phyloP scores from a whole-genome alignment of 1,140 invertebrate genomes.

The Hesperophylax magnus region DNA sequence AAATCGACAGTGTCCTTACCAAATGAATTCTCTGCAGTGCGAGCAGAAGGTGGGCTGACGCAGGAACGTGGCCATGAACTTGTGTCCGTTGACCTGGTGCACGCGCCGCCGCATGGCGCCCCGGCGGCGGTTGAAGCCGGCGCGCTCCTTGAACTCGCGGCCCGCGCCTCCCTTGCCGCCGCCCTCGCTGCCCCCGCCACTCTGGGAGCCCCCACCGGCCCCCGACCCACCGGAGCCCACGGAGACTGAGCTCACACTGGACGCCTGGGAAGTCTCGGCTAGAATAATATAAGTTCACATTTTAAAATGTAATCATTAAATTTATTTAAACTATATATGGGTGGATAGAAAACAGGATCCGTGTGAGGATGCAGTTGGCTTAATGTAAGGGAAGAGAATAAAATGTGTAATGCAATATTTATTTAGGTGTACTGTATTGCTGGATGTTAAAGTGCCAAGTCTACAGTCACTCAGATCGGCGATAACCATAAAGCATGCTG shows the following conservation, averaged over 20 bases:
- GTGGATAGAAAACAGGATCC: too few relatives aligned
- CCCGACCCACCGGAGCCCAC: conserved; percentile 57
- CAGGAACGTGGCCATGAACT: conserved; percentile 99
- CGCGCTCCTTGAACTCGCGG: conserved; percentile 94
- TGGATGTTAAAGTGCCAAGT: too few relatives aligned
- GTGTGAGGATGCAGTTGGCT: too few relatives aligned
- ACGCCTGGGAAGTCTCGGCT: conserved; percentile 52
- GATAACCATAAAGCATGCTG: too few relatives aligned
- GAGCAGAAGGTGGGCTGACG: conserved; percentile 99
- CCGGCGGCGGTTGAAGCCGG: conserved; percentile 91
- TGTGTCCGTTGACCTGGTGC: conserved; percentile 98
- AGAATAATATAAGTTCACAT: conserved; percentile 4
- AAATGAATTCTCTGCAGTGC: conserved; percentile 98
- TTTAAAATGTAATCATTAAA: too few relatives aligned
- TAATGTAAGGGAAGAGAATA: too few relatives aligned
- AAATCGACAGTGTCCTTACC: conserved; percentile 73
- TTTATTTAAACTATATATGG: too few relatives aligned
- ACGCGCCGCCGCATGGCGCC: conserved; percentile 95
- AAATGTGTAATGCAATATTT: too few relatives aligned
- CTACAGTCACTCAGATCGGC: too few relatives aligned
- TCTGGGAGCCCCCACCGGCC: conserved; percentile 62
- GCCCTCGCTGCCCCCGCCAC: conserved; percentile 61
- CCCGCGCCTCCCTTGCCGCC: conserved; percentile 61
- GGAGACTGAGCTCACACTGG: conserved; percentile 49
- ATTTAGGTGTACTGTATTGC: too few relatives aligned